Conservation (phyloP, 2,113 vertebrate genomes). For the Halichoeres trimaculatus region DNA sequence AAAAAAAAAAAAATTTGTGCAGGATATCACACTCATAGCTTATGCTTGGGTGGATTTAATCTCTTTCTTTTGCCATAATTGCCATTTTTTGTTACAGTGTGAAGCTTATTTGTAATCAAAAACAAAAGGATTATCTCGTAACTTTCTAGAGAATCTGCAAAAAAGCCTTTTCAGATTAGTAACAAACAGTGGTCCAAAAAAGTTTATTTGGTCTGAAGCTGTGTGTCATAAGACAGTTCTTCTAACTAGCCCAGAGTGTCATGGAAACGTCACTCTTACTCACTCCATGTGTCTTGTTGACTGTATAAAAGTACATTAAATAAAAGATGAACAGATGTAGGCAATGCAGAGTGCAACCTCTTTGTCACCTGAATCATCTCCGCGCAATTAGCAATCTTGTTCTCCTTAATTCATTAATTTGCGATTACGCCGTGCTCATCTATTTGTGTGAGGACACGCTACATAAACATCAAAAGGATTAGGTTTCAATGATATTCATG, state of each 20-base stretch:
- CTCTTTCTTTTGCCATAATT: neutral
- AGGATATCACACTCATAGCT: too few species aligned
- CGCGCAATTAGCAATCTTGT: constrained; percentile 64
- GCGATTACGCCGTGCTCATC: constrained; percentile 71
- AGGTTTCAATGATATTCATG: constrained; percentile 83
- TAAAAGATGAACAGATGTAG: neutral
- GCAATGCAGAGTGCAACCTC: constrained; percentile 8
- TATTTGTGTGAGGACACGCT: constrained; percentile 71
- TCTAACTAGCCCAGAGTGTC: constrained; percentile 62
- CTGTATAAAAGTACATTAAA: constrained; percentile 17
- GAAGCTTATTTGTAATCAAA: constrained; percentile 21
- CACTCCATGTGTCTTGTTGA: constrained; percentile 39
- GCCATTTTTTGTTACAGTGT: constrained; percentile 2
- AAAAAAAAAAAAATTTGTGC: too few species aligned
- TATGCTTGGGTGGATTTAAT: neutral
- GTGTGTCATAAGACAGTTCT: too few species aligned
- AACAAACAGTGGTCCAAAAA: constrained; percentile 54
- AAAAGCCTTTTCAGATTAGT: constrained; percentile 57
- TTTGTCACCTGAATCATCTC: constrained; percentile 55
- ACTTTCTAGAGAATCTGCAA: constrained; percentile 55
- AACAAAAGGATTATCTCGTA: constrained; percentile 32
- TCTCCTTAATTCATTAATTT: constrained; percentile 73
- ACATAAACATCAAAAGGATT: constrained; percentile 82
- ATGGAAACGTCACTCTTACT: constrained; percentile 68
- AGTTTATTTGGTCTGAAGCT: neutral